These are phyloP conservation scores for Ornithoptera priamus DNA, from an alignment of 2,888 invertebrate species.

Conservation along the genomic window DNA sequence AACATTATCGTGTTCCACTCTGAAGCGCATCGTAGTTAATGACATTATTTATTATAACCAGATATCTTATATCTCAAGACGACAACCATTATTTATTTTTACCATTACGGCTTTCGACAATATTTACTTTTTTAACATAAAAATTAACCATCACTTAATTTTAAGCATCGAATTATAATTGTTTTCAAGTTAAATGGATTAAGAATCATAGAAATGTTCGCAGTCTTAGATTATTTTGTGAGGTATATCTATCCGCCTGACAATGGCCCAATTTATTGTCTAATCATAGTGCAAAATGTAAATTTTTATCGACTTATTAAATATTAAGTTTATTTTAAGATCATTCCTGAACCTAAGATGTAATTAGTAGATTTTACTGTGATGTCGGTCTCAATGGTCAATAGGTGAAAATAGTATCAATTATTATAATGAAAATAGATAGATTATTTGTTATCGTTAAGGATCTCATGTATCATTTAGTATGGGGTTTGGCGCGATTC, in stretches of 20 bases:
- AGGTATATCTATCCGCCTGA: conserved; percentile 57
- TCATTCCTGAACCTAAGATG: conserved; percentile 79
- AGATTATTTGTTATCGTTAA: conserved; percentile 76
- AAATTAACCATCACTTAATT: not conserved
- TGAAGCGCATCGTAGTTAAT: too few species aligned
- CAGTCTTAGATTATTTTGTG: conserved; percentile 36
- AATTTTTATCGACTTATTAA: conserved; percentile 48
- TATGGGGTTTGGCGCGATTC: conserved; percentile 66
- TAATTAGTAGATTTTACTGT: conserved; percentile 75
- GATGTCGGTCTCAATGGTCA: conserved; percentile 78
- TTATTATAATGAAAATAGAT: conserved; percentile 67
- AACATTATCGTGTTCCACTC: too few species aligned
- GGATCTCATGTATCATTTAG: conserved; percentile 77
- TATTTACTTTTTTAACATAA: not conserved
- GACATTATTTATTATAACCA: too few species aligned
- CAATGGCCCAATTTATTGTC: conserved; percentile 54
- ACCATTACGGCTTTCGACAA: not conserved
- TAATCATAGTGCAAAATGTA: conserved; percentile 72
- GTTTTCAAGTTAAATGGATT: conserved; percentile 1
- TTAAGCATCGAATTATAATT: conserved; percentile 16
- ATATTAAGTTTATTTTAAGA: conserved; percentile 61
- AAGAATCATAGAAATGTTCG: conserved; percentile 21
- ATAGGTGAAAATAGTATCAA: conserved; percentile 74
- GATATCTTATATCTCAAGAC: too few species aligned
- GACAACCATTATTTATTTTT: too few species aligned